phyloP scores from a whole-genome alignment of 2,113 vertebrate genomes.

The Variabilichromis moorii region DNA sequence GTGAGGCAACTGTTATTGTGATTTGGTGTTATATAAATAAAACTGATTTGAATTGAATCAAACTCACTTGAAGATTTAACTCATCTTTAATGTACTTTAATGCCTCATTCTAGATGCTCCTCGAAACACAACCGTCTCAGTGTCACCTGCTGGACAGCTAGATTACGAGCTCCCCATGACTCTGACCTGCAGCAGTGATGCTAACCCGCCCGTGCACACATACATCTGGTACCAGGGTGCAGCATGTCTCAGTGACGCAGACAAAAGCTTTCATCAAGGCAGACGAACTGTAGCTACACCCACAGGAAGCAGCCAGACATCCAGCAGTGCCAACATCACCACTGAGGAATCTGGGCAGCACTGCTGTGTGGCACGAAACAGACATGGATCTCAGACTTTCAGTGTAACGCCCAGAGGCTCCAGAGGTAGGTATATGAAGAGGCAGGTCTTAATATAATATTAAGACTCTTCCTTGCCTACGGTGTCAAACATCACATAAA shows the following conservation, averaged over 20 bases:
- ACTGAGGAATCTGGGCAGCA: background rate
- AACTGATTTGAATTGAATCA: background rate
- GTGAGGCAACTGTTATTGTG: background rate
- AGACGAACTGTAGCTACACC: background rate
- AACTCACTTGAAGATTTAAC: background rate
- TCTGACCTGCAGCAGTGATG: constrained; percentile 60
- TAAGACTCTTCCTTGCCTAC: background rate
- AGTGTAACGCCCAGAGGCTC: background rate
- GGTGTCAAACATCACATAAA: background rate
- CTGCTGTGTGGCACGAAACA: constrained; percentile 56
- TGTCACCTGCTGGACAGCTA: background rate
- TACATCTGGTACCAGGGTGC: constrained; percentile 42
- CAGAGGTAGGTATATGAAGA: background rate
- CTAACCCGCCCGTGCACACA: constrained; percentile 45
- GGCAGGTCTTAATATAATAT: background rate
- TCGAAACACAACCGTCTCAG: background rate
- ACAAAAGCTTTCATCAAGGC: constrained; percentile 6
- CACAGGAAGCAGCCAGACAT: background rate
- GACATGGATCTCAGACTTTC: constrained; percentile 39
- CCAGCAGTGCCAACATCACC: constrained; percentile 3
- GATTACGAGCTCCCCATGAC: background rate
- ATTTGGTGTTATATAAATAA: background rate
- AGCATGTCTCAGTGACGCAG: constrained; percentile 4
- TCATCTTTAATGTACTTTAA: background rate
- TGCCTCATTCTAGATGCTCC: constrained; percentile 39